Evolutionary conservation across 2,888 invertebrate species (phyloP), one percentile per base, ranked within the genome.

Genomic region (Serrognathus titanus): DNA sequence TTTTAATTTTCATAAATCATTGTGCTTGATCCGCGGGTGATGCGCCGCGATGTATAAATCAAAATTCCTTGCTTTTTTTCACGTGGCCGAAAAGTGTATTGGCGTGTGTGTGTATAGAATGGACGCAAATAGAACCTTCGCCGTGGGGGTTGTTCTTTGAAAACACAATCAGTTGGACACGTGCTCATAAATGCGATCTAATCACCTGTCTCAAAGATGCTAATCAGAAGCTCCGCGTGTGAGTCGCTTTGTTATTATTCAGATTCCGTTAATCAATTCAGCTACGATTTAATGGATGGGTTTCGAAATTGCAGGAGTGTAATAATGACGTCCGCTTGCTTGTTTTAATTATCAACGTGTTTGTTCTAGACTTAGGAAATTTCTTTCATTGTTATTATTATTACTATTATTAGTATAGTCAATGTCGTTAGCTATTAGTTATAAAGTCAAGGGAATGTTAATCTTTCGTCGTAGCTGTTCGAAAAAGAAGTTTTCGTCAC

Each of bases 181-280:
- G 52, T 60, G 60, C 62, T 63, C 60, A 62, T 61, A 56, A 61
- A 61, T 59, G 58, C 10, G 36, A 53, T 53, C 39, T 53, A 53
- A 53, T 48, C 47, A 51, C 51, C 51, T 51, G 59, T 60, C 59
- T 55, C 59, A 58, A 63, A 63, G 62, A 60, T 63, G 58, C 62
- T 62, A 63, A 63, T 62, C 61, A 60, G 55, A 58, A 58, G 52
- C 62, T 53, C 62, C 53, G 62, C 63, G 63, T 63, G 51, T 41
- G 24, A 41, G 13, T 43, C 20, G 16, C 43, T 13, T 43, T 43
- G 43, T 43, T 57, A 50, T 7, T 40, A 50, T 7, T 40, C 51
- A 39, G 46, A 57, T 41, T 37, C 53, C 57, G 58, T 61, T 60
- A 62, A 62, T 60, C 58, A 58, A 55, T 57, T 58, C 59, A 58